Conservation (phyloP, 2,113 vertebrate genomes). For the Charina bottae region DNA sequence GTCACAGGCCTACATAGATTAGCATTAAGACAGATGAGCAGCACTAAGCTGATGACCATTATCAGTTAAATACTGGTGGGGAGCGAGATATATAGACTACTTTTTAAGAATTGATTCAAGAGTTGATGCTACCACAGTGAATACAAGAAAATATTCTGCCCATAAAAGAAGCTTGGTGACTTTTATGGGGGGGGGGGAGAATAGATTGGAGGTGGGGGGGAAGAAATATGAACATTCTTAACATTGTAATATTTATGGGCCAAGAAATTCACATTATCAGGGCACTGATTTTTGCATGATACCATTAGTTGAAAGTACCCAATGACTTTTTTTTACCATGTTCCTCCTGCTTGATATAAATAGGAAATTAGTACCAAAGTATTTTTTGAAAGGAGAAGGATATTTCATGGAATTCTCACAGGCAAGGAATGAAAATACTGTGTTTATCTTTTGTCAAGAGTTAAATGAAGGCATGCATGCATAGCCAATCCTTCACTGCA, state of each 20-base stretch:
- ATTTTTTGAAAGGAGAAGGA: neutral
- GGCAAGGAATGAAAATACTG: neutral
- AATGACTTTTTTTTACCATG: neutral
- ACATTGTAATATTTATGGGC: neutral
- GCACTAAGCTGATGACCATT: constrained; percentile 56
- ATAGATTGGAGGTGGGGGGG: neutral
- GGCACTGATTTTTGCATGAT: neutral
- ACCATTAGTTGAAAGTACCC: neutral
- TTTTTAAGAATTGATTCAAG: constrained; percentile 21
- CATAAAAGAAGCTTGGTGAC: neutral
- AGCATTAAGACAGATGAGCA: constrained; percentile 53
- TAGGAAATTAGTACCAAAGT: neutral
- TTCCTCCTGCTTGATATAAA: neutral
- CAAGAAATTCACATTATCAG: neutral
- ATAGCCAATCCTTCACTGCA: neutral
- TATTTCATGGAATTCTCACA: neutral
- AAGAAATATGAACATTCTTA: accelerated
- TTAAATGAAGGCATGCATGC: neutral
- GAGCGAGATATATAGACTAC: neutral
- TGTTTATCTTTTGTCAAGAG: neutral
- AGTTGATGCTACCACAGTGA: neutral
- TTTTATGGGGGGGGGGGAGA: neutral
- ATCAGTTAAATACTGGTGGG: constrained; percentile 19
- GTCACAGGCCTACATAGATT: constrained; percentile 26
- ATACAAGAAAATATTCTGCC: neutral